Base-by-base conservation (phyloP, 2,888 invertebrate genomes). In the Diabrotica balteata region DNA sequence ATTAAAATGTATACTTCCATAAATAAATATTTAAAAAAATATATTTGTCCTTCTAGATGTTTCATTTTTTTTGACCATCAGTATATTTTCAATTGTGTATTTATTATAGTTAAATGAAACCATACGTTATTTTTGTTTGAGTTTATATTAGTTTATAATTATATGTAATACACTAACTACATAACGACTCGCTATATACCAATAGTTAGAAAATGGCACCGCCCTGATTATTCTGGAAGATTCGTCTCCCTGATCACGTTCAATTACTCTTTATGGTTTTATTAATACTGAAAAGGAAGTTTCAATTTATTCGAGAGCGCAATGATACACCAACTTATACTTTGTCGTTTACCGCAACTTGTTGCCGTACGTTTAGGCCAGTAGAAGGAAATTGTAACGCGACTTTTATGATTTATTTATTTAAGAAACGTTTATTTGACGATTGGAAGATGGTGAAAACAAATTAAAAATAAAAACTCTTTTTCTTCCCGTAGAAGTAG, bases 241-340 rank as follows among this genome's bases (percentile, higher is more conserved):
- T n/a, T 54, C 7, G n/a, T 45, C 55, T 57, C 17, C 55, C 17
- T 17, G 55, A 57, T 57, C 3, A 45, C 11, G 55, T 44, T 66
- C 68, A 71, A 71, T 71, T 71, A 68, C 54, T 10, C 43, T 51
- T 47, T 58, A 46, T 54, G 53, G 59, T 68, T 68, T 70, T 68
- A 72, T 72, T 70, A 68, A 68, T 72, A 72, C 70, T 72, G 72
- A 72, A 66, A 65, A 72, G 72, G 72, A 72, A 68, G 72, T 72
- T 60, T 62, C 68, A 72, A 72, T 72, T 72, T 72, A 72, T 70
- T 60, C 42, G n/a, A 8, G 22, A 46, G 58, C 43, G 32, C 51
- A 8, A 59, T 51, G 57, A 52, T 55, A 50, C 50, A 44, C 43
- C 22, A 51, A 44, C 44, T 58, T 43, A 42, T 44, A 57, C 57